Evolutionary conservation across 2,113 vertebrate genomes (phyloP).

Genomic region (Alosa alosa): DNA sequence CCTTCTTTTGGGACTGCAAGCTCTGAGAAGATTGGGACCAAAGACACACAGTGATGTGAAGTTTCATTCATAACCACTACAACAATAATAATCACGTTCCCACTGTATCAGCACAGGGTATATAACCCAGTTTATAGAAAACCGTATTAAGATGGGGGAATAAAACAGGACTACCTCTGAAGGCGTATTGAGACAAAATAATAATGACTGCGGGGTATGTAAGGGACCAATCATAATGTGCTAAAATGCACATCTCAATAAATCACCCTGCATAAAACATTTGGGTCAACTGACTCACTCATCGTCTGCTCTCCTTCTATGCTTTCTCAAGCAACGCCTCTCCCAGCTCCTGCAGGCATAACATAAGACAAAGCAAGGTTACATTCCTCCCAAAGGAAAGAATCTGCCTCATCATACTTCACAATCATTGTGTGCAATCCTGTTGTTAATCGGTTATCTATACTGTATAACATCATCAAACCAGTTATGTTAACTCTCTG

Average conservation of each 20-base stretch:
- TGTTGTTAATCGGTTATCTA: not conserved
- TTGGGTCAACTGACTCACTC: slow-evolving; percentile 56
- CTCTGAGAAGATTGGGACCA: slow-evolving; percentile 49
- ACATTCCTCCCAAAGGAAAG: not conserved
- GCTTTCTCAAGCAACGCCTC: slow-evolving; percentile 68
- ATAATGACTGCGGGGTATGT: not conserved
- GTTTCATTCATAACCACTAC: not conserved
- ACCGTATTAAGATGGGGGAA: not conserved
- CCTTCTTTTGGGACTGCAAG: slow-evolving; percentile 68
- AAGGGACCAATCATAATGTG: not conserved
- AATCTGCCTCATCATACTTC: not conserved
- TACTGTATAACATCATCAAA: not conserved
- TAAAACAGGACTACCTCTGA: no score
- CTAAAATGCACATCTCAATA: not conserved
- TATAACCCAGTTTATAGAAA: not conserved
- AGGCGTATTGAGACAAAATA: no score
- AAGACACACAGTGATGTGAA: not conserved
- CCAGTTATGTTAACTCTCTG: no score
- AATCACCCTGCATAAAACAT: not conserved
- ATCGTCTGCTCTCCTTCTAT: slow-evolving; percentile 67
- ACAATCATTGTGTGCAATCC: not conserved
- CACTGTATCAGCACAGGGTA: not conserved
- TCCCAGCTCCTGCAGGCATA: slow-evolving; percentile 66
- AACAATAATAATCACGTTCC: not conserved
- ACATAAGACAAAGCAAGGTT: not conserved